Evolutionary conservation across 2,888 invertebrate species (phyloP), one percentile per base, ranked within the genome.

Genomic region (Stenodera caucasica): DNA sequence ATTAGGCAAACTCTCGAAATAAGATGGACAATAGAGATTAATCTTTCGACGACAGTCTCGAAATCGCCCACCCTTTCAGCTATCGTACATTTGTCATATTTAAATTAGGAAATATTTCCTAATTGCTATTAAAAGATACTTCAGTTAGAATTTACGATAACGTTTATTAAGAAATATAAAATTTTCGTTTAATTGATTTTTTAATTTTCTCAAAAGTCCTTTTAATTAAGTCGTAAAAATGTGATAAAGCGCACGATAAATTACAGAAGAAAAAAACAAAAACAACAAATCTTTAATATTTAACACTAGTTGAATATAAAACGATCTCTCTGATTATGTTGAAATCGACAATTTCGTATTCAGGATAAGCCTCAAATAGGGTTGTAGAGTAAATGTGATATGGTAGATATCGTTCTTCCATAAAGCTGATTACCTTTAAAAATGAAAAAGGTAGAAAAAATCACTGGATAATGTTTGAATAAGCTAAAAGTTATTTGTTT

Each of bases 331-430:
- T 57, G 67, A 70, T 71, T 69, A 68, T 67, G 67, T 66, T 61
- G 59, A 71, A 70, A 71, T 70, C 68, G 70, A 56, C 66, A 58
- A 67, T 71, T 70, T 58, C 68, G 68, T 70, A 71, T 71, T 71
- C 72, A 66, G 12, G 2, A 63, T 58, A 63, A 26, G 64, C 58
- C 62, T 63, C 51, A 58, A 63, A 64, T 59, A 40, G 58, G 60
- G 66, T 69, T 68, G 68, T 69, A 70, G 70, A 70, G 5, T 33
- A 33, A 23, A n/a, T 45, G 23, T 45, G 45, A 23, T n/a, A n/a
- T 45, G 8, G 40, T 70, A 57, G 67, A 69, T 69, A 70, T 65
- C 61, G 64, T 67, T 64, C 61, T 61, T 66, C 69, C 69, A 72
- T 70, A 71, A 71, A 72, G 65, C 68, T 70, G 70, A 72, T 71